phyloP scores from a whole-genome alignment of 1,140 invertebrate genomes.

The Whitmania pigra region DNA sequence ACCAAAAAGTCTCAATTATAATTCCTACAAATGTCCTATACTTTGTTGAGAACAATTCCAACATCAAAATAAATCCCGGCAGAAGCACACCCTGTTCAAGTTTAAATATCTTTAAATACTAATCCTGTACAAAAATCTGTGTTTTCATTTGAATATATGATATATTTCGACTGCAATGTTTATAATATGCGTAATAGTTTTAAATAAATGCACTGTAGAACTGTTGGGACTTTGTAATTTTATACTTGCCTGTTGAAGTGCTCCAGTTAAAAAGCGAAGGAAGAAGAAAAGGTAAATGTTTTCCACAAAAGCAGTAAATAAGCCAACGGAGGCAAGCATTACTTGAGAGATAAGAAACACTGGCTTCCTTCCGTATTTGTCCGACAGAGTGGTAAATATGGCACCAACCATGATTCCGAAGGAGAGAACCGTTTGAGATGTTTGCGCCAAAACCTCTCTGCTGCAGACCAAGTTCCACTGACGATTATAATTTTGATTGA shows the following conservation, averaged over 20 bases:
- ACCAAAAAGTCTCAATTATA: constrained; percentile 42
- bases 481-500: not conserved
- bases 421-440: constrained; percentile 66
- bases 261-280: constrained; percentile 35
- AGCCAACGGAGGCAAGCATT: constrained; percentile 35
- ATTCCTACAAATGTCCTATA: constrained; percentile 41
- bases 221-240: not conserved
- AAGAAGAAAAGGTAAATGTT: constrained; percentile 34
- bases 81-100: constrained; percentile 25
- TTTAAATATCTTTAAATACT: not conserved
- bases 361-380: constrained; percentile 50
- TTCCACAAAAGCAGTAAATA: constrained; percentile 30
- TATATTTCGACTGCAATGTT: not conserved
- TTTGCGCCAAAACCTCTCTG: constrained; percentile 25
- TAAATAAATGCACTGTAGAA: no score
- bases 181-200: not conserved
- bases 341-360: constrained; percentile 35
- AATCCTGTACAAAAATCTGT: not conserved
- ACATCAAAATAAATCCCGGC: constrained; percentile 30
- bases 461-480: constrained; percentile 16
- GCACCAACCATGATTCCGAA: constrained; percentile 65
- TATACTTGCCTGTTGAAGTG: constrained; percentile 35
- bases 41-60: constrained; percentile 41
- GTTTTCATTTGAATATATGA: not conserved
- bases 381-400: constrained; percentile 66